Conservation (phyloP, 2,113 vertebrate species). For the Lepisosteus osseus region DNA sequence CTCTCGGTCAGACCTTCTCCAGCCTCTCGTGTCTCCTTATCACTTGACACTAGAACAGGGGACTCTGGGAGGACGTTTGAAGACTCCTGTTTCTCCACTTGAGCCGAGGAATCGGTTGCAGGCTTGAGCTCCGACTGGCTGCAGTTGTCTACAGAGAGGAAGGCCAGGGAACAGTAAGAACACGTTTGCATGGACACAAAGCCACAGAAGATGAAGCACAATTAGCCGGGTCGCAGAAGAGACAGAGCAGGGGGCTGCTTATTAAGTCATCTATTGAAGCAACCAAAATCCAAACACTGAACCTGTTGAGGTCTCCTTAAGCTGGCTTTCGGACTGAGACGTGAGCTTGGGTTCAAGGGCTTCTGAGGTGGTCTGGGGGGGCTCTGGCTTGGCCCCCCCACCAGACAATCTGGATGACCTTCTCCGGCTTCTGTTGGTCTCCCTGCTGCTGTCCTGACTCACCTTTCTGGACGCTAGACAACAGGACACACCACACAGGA, state of each 20-base stretch:
- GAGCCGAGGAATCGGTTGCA: constrained; percentile 40
- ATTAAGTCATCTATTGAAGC: no score
- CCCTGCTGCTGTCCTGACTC: constrained; percentile 31
- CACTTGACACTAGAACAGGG: constrained; percentile 36
- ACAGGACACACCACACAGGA: not conserved
- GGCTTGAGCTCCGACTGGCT: constrained; percentile 30
- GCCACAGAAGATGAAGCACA: not conserved
- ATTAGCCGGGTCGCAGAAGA: no score
- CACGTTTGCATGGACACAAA: not conserved
- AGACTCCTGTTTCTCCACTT: constrained; percentile 43
- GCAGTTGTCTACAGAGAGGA: constrained; percentile 36
- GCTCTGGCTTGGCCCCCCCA: constrained; percentile 37
- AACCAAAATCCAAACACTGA: constrained; percentile 1
- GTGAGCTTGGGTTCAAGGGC: not conserved
- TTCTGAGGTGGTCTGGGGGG: not conserved
- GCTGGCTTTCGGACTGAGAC: constrained; percentile 18
- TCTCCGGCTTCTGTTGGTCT: constrained; percentile 62
- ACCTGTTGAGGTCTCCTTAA: constrained; percentile 58
- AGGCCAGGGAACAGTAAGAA: not conserved
- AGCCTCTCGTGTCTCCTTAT: constrained; percentile 37
- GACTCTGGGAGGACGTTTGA: constrained; percentile 36
- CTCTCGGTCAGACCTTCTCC: constrained; percentile 41
- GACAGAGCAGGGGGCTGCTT: not conserved
- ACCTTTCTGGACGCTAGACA: not conserved
- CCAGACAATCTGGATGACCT: constrained; percentile 57